These are phyloP conservation scores for Drosophila guanche DNA, from an alignment of 1,140 invertebrate genomes.

Conservation along the genomic window DNA sequence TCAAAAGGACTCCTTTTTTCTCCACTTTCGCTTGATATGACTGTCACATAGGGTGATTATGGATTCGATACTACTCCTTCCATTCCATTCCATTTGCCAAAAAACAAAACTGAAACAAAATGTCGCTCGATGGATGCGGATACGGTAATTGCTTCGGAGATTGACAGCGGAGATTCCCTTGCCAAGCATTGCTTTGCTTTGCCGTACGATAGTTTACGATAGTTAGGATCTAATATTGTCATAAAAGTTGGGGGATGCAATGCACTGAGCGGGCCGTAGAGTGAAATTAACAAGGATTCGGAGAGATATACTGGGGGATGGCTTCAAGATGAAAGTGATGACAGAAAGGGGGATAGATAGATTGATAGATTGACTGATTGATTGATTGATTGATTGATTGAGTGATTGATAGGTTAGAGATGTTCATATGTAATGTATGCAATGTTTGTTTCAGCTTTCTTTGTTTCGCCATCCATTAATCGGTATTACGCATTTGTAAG, in stretches of 20 bases:
- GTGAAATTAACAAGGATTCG: neutral
- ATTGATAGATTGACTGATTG: neutral
- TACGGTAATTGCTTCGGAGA: no score
- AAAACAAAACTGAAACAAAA: no score
- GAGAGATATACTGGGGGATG: constrained; percentile 16
- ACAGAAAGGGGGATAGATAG: neutral
- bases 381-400: neutral
- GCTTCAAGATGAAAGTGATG: constrained; percentile 8
- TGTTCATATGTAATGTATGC: neutral
- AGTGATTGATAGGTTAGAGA: no score
- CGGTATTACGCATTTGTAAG: neutral
- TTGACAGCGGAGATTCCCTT: constrained; percentile 12
- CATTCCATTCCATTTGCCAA: neutral
- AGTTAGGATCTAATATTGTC: constrained; percentile 80
- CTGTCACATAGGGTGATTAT: constrained; percentile 68
- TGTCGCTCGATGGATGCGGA: no score
- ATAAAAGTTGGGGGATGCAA: constrained; percentile 58
- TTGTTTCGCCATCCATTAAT: neutral
- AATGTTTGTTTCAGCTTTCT: constrained; percentile 27
- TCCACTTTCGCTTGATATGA: constrained; percentile 73
- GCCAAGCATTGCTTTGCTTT: constrained; percentile 12
- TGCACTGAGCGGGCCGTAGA: constrained; percentile 10
- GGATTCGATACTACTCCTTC: constrained; percentile 24
- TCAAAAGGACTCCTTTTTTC: constrained; percentile 50
- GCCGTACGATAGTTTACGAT: constrained; percentile 50